Conservation (phyloP, 2,888 invertebrate genomes). For the Erannis defoliaria region DNA sequence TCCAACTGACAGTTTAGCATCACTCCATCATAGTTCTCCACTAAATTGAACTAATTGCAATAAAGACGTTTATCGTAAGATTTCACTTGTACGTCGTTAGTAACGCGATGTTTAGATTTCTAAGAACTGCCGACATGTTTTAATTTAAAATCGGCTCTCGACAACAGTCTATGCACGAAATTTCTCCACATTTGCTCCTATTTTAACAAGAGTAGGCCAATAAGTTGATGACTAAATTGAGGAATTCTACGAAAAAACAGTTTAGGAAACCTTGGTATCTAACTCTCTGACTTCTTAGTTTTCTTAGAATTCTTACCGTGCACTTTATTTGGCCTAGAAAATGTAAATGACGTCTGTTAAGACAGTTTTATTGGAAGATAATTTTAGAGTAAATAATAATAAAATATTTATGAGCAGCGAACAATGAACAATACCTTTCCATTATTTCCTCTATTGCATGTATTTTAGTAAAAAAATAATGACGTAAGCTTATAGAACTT, state of each 20-base stretch:
- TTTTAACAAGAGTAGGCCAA: slow-evolving; percentile 31
- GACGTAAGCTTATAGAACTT: slow-evolving; percentile 39
- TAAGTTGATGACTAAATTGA: slow-evolving; percentile 38
- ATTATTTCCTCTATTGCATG: slow-evolving; percentile 51
- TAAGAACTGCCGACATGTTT: slow-evolving; percentile 16
- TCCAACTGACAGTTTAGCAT: no score
- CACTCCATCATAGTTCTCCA: neutral
- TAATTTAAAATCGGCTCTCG: slow-evolving; percentile 7
- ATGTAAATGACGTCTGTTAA: slow-evolving; percentile 26
- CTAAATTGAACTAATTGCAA: slow-evolving; percentile 1
- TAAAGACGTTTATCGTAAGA: slow-evolving; percentile 2
- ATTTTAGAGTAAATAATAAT: slow-evolving; percentile 38
- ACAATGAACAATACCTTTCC: slow-evolving; percentile 50
- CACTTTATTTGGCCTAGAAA: slow-evolving; percentile 47
- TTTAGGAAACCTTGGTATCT: slow-evolving; percentile 36
- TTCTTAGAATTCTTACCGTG: slow-evolving; percentile 37
- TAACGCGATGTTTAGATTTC: slow-evolving; percentile 1
- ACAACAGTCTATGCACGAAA: slow-evolving; percentile 1
- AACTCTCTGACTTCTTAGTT: slow-evolving; percentile 28
- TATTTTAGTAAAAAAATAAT: slow-evolving; percentile 54
- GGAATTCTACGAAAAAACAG: slow-evolving; percentile 29
- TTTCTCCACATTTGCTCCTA: slow-evolving; percentile 22
- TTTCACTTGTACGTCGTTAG: neutral
- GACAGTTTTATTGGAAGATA: slow-evolving; percentile 40
- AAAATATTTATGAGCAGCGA: slow-evolving; percentile 44